phyloP scores from a whole-genome alignment of 2,113 vertebrate genomes.

The Myotis brandtii region DNA sequence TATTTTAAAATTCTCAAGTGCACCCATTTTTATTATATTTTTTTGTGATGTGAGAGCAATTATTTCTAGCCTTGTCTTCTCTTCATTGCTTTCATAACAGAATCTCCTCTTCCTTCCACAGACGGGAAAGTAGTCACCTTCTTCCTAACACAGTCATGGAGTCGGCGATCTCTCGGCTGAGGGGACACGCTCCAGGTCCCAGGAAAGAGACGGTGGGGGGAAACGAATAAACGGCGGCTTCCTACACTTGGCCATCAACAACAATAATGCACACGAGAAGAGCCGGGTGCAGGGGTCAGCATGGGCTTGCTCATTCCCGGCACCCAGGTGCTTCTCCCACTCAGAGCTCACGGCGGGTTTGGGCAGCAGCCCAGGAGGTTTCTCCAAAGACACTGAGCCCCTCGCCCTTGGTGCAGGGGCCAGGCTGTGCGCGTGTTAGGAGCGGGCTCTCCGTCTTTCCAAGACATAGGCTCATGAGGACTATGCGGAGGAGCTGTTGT shows the following conservation, averaged over 20 bases:
- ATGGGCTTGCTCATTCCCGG: neutral
- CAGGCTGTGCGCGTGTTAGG: neutral
- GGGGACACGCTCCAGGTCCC: neutral
- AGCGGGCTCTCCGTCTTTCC: neutral
- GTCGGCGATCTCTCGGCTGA: neutral
- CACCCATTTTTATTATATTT: neutral
- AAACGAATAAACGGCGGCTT: neutral
- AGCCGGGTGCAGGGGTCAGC: neutral
- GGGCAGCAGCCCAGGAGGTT: neutral
- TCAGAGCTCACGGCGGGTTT: neutral
- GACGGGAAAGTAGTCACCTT: neutral
- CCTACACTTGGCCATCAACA: neutral
- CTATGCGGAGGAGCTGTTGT: neutral
- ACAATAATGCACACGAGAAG: neutral
- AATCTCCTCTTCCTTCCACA: neutral
- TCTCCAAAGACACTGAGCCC: neutral
- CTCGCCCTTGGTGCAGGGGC: neutral
- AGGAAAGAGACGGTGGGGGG: neutral
- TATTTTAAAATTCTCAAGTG: neutral
- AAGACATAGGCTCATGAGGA: neutral
- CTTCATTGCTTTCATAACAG: neutral
- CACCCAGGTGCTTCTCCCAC: neutral
- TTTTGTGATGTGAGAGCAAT: neutral
- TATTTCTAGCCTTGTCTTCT: slow-evolving; percentile 5
- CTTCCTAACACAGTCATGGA: neutral